These are phyloP conservation scores for Sinocyclocheilus maitianheensis DNA, from an alignment of 2,113 vertebrate genomes.

Conservation along the genomic window DNA sequence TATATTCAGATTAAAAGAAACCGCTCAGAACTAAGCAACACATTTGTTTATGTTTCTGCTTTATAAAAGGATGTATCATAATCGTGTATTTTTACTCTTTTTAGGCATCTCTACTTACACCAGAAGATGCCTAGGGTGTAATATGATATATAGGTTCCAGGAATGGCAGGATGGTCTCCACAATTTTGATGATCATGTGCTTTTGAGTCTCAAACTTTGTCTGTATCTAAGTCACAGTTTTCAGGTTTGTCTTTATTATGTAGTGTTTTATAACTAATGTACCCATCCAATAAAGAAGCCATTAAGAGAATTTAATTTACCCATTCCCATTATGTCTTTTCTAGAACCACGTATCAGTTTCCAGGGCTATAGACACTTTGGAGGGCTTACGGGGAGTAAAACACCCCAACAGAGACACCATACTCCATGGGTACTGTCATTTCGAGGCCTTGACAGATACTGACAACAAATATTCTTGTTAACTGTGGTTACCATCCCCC, in stretches of 20 bases:
- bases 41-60: too few relatives aligned
- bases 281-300: background rate
- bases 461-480: background rate
- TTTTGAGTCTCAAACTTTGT: background rate
- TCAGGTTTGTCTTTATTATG: background rate
- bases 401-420: background rate
- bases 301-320: background rate
- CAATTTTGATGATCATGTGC: background rate
- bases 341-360: background rate
- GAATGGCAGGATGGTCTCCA: conserved; percentile 19
- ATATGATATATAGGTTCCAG: background rate
- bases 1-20: background rate
- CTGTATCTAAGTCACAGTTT: background rate
- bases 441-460: background rate
- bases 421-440: background rate
- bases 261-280: background rate
- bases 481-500: background rate
- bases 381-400: background rate
- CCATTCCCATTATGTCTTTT: background rate
- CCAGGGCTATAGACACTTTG: background rate
- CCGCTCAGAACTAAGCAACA: too few relatives aligned
- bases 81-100: background rate
- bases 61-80: background rate
- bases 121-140: conserved; percentile 10
- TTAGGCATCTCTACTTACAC: background rate